Percentiles rank a stretch among this genome's conserved stretches.
These are phyloP conservation scores for Drosophila borealis DNA, from an alignment of 2,888 invertebrate genomes.

Conservation along the genomic window DNA sequence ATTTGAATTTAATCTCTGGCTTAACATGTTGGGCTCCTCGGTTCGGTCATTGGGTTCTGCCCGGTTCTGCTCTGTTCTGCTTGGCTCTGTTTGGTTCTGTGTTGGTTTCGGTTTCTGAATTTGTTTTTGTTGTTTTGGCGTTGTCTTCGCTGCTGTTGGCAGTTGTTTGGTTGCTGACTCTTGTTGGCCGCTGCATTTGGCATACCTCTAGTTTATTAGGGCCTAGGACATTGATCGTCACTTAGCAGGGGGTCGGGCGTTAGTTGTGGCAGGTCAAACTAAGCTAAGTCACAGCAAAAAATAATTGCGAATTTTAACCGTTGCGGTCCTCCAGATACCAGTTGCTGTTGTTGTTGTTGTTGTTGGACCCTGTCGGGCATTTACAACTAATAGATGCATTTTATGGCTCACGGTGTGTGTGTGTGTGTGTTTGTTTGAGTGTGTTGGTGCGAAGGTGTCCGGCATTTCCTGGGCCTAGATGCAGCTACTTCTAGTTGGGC, in stretches of 20 bases:
- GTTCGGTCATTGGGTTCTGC: constrained; percentile 4
- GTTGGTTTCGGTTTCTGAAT: constrained; percentile 29
- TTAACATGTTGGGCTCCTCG: constrained; percentile 63
- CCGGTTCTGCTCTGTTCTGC: constrained; percentile 3
- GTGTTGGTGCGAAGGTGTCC: constrained; percentile 49
- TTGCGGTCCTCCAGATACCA: constrained; percentile 47
- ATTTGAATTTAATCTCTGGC: constrained; percentile 83
- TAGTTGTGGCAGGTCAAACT: constrained; percentile 31
- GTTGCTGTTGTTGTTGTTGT: constrained; percentile 23
- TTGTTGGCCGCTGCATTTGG: constrained; percentile 27
- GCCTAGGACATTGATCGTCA: constrained; percentile 66
- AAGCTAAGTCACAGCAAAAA: constrained; percentile 26
- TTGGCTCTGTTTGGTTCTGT: constrained; percentile 4
- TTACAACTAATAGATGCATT: constrained; percentile 62
- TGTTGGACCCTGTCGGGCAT: constrained; percentile 16
- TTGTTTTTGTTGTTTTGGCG: constrained; percentile 29
- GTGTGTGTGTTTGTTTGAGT: not conserved
- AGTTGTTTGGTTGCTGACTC: constrained; percentile 4
- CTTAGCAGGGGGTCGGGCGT: constrained; percentile 33
- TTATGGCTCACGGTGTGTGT: constrained; percentile 28
- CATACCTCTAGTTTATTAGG: constrained; percentile 62
- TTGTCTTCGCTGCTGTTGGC: constrained; percentile 23
- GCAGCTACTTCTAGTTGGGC: constrained; percentile 9
- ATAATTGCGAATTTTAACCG: constrained; percentile 66
- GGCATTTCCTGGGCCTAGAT: constrained; percentile 42